phyloP scores from a whole-genome alignment of 2,888 invertebrate genomes.

The Cynaeus angustus region DNA sequence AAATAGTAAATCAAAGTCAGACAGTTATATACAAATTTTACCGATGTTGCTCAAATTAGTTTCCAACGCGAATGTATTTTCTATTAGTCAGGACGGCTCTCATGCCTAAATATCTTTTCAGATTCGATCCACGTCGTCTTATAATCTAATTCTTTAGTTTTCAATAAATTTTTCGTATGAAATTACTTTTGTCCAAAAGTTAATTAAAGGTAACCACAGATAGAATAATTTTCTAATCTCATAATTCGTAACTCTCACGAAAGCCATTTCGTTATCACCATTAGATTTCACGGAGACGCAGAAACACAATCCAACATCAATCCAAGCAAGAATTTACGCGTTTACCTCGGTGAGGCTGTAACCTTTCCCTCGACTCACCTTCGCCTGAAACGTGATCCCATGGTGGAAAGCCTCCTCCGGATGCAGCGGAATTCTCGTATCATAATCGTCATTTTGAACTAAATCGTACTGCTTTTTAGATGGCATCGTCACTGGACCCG shows the following conservation, averaged over 20 bases:
- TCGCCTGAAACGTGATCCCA: slow-evolving; percentile 97
- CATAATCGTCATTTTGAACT: slow-evolving; percentile 97
- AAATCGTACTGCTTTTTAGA: slow-evolving; percentile 94
- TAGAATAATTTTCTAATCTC: slow-evolving; percentile 4
- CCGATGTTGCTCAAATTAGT: too few species aligned
- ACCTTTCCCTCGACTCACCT: slow-evolving; percentile 78
- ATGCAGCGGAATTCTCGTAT: slow-evolving; percentile 96
- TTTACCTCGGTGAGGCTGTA: background rate
- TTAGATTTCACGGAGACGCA: background rate
- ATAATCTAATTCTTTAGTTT: too few species aligned
- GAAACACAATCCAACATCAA: background rate
- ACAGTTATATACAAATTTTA: too few species aligned
- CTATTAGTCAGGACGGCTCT: too few species aligned
- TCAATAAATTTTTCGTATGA: too few species aligned
- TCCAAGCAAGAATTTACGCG: background rate
- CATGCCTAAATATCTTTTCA: too few species aligned
- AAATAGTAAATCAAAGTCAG: too few species aligned
- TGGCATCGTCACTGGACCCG: slow-evolving; percentile 76
- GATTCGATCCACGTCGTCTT: too few species aligned
- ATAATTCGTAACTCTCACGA: too few species aligned
- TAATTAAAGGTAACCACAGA: background rate
- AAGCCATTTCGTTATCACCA: background rate
- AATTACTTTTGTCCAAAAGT: too few species aligned
- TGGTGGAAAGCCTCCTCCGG: slow-evolving; percentile 98
- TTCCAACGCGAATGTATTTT: too few species aligned